Evolutionary conservation across 2,797 vertebrate species (phyloP), one percentile per base, ranked within the genome.

Genomic region (Stomatorhinus walkeri): DNA sequence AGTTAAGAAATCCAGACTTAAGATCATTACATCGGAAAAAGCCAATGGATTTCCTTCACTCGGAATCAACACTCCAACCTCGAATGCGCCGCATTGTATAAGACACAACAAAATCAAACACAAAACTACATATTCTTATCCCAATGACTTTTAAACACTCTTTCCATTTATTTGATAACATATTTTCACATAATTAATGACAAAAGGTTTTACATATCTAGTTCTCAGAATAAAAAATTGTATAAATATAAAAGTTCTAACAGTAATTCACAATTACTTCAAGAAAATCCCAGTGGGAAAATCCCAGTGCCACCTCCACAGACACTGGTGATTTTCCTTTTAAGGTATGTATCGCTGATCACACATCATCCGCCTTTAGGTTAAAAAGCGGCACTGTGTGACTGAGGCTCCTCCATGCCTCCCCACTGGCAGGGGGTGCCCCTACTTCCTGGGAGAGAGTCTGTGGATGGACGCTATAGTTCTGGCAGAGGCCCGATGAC

Each of bases 391-490:
- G 22, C 22, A 83, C 19, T 56, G 32, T 48, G 10, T 48, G 59
- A 72, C 16, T 64, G 10, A 32, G 43, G 81, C 6, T 43, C 81
- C 36, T 61, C 43, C n/a, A 7, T 7, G 49, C 32, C 56, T 28
- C 85, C 64, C 4, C 19, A 24, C 16, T 22, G 22, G 49, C 19
- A 56, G 56, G 19, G 7, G n/a, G 10, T 10, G 87, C 43, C 89
- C 89, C 89, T 86, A 91, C 83, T 24, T 93, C 90, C 91, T 92
- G 85, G 92, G 91, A 0, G 76, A 88, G 52, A n/a, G 86, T 1
- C 91, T 88, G 1, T 91, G 91, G 61, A 91, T 91, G 12, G 93
- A 90, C 4, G 93, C 94, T 88, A 94, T 88, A 88, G 90, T 95
- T 51, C 49, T 93, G 59, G 95, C 90, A 0, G 91, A 91, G 0